Evolutionary conservation across 2,113 vertebrate genomes (phyloP), one percentile per base, ranked within the genome.

Genomic region (Sciurus niger): DNA sequence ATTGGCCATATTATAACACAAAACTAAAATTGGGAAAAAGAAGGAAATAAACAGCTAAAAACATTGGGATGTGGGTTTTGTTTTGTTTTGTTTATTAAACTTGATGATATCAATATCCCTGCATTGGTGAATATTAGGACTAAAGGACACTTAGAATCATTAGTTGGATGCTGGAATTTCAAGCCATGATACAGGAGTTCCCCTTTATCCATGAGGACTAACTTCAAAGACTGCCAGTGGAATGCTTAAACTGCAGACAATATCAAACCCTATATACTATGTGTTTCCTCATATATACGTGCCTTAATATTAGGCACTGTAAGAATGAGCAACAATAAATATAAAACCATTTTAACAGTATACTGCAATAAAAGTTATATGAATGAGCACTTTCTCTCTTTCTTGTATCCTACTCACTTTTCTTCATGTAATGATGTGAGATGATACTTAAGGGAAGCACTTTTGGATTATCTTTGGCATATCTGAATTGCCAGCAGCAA

Each of bases 151-250:
- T 91, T 84, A 37, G 77, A 94, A 48, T 40, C 67, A 34, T 70
- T n/a, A 32, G 72, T 51, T 60, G 8, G 65, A 46, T 80, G 55
- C 74, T 93, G 8, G 48, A n/a, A 94, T 96, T 94, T 90, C 46
- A 78, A 89, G 24, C 24, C 70, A 90, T 72, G 58, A 10, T 86
- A 85, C 5, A 70, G 14, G 0, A 48, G 10, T 46, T 32, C 60
- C 40, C 60, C 2, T 14, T 65, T 46, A n/a, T 65, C 40, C 58
- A 46, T 60, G n/a, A 40, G 13, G 11, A 22, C 37, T 37, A 82
- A 17, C n/a, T 84, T 67, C 40, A 28, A 67, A 18, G 11, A 24
- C 24, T 28, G 14, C 80, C 4, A 20, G 9, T 48, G n/a, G 37
- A 48, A 48, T 28, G 30, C 51, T 63, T 10, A 65, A 46, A 46